phyloP scores from a whole-genome alignment of 2,888 invertebrate genomes.

The Salpingus planirostris region DNA sequence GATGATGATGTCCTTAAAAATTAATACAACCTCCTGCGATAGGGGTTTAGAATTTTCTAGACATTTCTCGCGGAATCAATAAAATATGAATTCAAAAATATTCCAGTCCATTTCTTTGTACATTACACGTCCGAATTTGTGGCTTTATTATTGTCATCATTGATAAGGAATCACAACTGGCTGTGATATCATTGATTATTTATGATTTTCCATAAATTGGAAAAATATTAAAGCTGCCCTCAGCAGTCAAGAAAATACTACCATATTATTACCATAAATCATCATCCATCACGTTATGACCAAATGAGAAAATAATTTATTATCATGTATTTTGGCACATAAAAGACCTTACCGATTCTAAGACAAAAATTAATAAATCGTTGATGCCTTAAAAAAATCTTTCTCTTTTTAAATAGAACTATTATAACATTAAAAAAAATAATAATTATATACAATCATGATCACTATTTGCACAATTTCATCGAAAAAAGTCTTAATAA shows the following conservation, averaged over 20 bases:
- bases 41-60: too few species aligned
- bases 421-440: too few species aligned
- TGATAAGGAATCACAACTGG: conserved; percentile 19
- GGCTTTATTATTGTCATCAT: conserved; percentile 28
- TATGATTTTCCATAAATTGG: too few species aligned
- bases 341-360: too few species aligned
- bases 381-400: conserved; percentile 15
- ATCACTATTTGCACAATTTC: conserved; percentile 23
- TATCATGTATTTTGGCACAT: conserved; percentile 26
- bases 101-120: conserved; percentile 36
- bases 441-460: too few species aligned
- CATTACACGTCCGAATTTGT: conserved; percentile 17
- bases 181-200: too few species aligned
- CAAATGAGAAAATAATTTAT: conserved; percentile 16
- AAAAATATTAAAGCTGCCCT: too few species aligned
- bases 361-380: conserved; percentile 4
- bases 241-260: too few species aligned
- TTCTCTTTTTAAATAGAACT: conserved; percentile 14
- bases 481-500: conserved; percentile 23
- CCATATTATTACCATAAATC: too few species aligned
- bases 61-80: too few species aligned
- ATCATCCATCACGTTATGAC: conserved; percentile 4
- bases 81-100: conserved; percentile 14
- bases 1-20: too few species aligned
- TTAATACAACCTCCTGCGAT: too few species aligned